Base-by-base conservation (phyloP, 2,797 vertebrate genomes). In the Sternotherus odoratus region DNA sequence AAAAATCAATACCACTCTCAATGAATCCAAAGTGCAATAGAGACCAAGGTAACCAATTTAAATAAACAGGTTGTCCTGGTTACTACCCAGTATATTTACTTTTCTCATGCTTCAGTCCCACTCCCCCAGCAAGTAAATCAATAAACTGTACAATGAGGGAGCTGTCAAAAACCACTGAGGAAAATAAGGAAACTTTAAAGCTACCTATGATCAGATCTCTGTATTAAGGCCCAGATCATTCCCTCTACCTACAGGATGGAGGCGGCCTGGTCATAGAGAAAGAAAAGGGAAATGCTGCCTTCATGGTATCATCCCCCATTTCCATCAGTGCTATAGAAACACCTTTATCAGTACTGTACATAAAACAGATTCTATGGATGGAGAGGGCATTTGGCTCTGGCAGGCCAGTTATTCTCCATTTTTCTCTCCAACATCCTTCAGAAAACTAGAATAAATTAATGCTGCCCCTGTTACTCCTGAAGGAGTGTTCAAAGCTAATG, bases 271-370 rank as follows among this genome's bases (percentile, higher is more conserved):
- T 48, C 91, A 92, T 16, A 43, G 33, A 46, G 26, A 74, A 89
- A 19, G 66, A 48, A 17, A 81, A 54, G 53, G 36, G 93, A 91
- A 28, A 90, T 0, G 17, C 28, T 19, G 48, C 88, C 89, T 93
- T 90, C 90, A 92, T 51, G 48, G 92, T 79, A 94, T 24, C 89
- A 83, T n/a, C 30, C 19, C 5, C 9, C 83, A 60, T 69, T 63
- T 79, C 80, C 36, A 86, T 51, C 57, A 77, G 1, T 3, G 12
- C 0, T 79, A 33, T 79, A 78, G 26, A 33, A 94, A 77, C 30
- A 81, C 56, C 4, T 85, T 23, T 4, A n/a, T 16, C 69, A 86
- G 36, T 69, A 69, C 23, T 69, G 19, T 23, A 12, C 39, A 21
- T 69, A 69, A 69, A 39, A 33, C 36, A 84, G 69, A 57, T 77